Percentiles rank a stretch among this genome's conserved stretches.
phyloP scores from a whole-genome alignment of 2,797 vertebrate genomes.

The Alfaro cultratus region DNA sequence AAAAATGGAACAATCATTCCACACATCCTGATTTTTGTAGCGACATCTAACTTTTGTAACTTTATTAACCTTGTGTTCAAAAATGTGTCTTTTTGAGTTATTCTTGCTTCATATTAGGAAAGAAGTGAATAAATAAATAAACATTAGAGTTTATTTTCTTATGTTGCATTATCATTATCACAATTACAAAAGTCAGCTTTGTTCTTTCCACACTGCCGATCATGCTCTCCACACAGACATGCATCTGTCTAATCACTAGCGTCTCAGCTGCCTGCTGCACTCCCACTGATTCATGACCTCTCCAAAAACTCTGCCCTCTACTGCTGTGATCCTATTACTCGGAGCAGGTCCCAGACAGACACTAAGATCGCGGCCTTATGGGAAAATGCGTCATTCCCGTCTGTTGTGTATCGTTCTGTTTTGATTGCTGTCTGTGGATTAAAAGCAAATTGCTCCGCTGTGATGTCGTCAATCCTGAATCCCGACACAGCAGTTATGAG shows the following conservation, averaged over 20 bases:
- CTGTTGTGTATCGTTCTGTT: conserved; percentile 50
- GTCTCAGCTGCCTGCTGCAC: conserved; percentile 24
- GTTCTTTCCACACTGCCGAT: conserved; percentile 2
- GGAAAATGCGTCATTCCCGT: conserved; percentile 69
- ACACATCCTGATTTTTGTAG: neutral
- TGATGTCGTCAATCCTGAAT: conserved; percentile 56
- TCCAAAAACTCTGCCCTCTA: conserved; percentile 40
- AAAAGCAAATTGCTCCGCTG: conserved; percentile 53
- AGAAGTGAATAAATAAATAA: neutral
- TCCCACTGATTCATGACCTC: conserved; percentile 47
- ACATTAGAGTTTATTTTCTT: neutral
- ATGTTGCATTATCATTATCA: neutral
- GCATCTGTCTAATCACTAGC: conserved; percentile 54
- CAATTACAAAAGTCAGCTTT: neutral
- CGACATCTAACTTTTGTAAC: neutral
- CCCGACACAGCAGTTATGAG: conserved; percentile 53
- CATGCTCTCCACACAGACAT: conserved; percentile 1
- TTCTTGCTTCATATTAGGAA: neutral
- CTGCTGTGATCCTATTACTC: conserved; percentile 53
- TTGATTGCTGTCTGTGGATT: conserved; percentile 77
- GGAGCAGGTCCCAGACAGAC: conserved; percentile 57
- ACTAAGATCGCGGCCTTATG: conserved; percentile 47
- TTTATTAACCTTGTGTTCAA: neutral
- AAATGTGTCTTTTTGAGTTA: neutral
- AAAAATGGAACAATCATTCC: neutral